Evolutionary conservation across 2,888 invertebrate genomes (phyloP).

Genomic region (Drosophila fungiperda): DNA sequence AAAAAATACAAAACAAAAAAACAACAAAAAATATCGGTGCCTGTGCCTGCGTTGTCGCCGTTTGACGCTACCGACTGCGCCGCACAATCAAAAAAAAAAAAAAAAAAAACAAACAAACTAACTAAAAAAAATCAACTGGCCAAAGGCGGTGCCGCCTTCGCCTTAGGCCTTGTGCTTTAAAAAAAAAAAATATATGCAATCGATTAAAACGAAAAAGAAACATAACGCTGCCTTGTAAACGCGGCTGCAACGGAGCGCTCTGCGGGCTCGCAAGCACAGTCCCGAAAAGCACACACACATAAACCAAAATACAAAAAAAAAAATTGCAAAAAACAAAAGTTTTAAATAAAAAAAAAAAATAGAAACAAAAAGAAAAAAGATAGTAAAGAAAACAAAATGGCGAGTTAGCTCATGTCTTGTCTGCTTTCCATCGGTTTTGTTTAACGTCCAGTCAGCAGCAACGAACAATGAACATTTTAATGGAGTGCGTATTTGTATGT

Average conservation of each 20-base stretch:
- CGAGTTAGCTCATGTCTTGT: conserved; percentile 1
- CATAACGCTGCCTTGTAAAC: conserved; percentile 69
- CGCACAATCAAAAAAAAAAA: conserved; percentile 44
- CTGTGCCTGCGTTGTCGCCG: conserved; percentile 27
- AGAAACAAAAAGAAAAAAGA: conserved; percentile 6
- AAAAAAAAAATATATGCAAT: conserved; percentile 33
- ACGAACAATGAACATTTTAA: conserved; percentile 38
- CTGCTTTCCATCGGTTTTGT: conserved; percentile 21
- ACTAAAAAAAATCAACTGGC: conserved; percentile 12
- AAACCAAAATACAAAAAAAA: conserved; percentile 7
- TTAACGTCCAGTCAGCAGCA: conserved; percentile 37
- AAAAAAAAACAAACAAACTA: conserved; percentile 13
- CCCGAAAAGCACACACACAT: conserved; percentile 10
- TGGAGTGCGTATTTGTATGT: conserved; percentile 3
- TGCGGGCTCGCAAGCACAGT: conserved; percentile 27
- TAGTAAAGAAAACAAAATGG: conserved; percentile 2
- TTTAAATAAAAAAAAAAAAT: conserved; percentile 6
- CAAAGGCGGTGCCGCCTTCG: conserved; percentile 39
- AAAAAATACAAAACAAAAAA: conserved; percentile 17
- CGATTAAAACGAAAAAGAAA: conserved; percentile 56
- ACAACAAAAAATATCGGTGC: conserved; percentile 17
- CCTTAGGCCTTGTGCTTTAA: conserved; percentile 45
- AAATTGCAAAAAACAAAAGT: conserved; percentile 4
- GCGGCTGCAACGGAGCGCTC: conserved; percentile 54
- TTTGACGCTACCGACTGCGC: conserved; percentile 20